Percentiles rank a stretch among this genome's conserved stretches.
These are phyloP conservation scores for Acyrthosiphon pisum DNA, from an alignment of 1,140 invertebrate genomes.

Conservation along the genomic window DNA sequence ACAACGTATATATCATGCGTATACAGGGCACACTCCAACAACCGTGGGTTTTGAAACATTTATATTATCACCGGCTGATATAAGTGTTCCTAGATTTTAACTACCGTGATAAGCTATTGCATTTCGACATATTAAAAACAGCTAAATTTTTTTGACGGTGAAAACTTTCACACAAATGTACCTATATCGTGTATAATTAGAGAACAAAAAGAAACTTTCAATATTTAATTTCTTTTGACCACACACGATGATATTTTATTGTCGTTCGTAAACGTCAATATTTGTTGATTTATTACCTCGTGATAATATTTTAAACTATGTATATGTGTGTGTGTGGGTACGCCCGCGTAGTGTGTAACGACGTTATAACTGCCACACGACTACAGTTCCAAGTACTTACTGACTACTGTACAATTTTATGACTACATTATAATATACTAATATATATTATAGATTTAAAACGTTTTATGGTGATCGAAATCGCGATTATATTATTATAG, in stretches of 20 bases:
- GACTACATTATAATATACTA: neutral
- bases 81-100: too few species aligned
- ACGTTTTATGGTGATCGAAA: neutral
- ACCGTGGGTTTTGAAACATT: neutral
- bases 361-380: neutral
- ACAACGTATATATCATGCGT: neutral
- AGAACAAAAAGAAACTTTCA: too few species aligned
- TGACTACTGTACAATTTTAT: neutral
- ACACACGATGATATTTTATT: too few species aligned
- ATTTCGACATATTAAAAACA: too few species aligned
- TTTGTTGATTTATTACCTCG: too few species aligned
- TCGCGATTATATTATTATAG: neutral
- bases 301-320: neutral
- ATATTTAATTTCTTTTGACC: too few species aligned
- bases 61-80: neutral
- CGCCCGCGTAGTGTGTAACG: too few species aligned
- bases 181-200: too few species aligned
- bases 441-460: neutral
- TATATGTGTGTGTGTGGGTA: too few species aligned
- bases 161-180: too few species aligned
- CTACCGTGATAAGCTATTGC: too few species aligned
- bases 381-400: neutral
- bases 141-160: too few species aligned
- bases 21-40: neutral
- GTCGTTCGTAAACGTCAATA: neutral